Base-by-base conservation (phyloP, 92 coral and sea anemone genomes). In the Epizoanthus ramosus region DNA sequence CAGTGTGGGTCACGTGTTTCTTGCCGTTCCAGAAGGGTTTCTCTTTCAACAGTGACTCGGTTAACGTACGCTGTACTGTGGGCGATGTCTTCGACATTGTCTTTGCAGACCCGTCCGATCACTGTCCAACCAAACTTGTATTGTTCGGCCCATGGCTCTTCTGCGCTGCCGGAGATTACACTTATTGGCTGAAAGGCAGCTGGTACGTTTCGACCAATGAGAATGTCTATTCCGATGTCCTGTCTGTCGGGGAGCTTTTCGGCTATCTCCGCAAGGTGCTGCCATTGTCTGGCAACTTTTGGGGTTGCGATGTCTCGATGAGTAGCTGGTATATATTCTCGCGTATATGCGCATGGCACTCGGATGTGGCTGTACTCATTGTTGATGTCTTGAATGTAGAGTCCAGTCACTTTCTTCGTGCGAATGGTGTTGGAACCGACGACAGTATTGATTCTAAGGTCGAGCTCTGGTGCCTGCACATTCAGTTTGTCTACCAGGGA, bases 271-370 rank as follows among this genome's bases (percentile, higher is more conserved):
- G 71, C 75, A 5, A 73, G 83, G 67, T 87, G 90, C 28, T 75
- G n/a, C 90, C 87, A 87, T 25, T 81, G 70, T 60, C 47, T 56
- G 12, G 41, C 90, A 1, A 74, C 47, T 0, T 69, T 8, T 0
- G 85, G 88, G 2, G 92, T 88, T 37, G 92, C 76, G 25, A 84
- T 88, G 52, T 84, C 86, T 8, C 21, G n/a, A 12, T 88, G 88
- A 15, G 80, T 41, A 0, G 91, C 91, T 22, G 91, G 91, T 2
- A 84, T 79, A 69, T 63, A 37, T 13, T 88, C 92, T 28, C 72
- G 83, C 0, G 83, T 15, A 21, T 77, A 84, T 23, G 88, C 92
- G 39, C 50, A 71, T 4, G 86, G 89, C 0, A 71, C 57, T 61
- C 57, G 52, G 28, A 88, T 85, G n/a, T 66, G 88, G 18, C 76